Base-by-base conservation (phyloP, 2,113 vertebrate genomes). In the Bujurquina vittata region DNA sequence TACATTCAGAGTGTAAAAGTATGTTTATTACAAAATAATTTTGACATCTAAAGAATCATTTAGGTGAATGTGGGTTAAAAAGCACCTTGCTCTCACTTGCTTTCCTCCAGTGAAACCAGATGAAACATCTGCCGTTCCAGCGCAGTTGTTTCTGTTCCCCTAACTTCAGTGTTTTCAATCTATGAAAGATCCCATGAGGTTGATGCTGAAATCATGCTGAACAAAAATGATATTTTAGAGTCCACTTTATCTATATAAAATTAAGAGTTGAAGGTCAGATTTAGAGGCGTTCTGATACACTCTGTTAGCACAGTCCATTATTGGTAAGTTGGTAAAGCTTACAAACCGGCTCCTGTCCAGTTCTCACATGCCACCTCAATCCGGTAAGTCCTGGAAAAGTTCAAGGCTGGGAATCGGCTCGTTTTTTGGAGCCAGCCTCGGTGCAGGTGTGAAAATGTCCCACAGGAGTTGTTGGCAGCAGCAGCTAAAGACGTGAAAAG, bases 381-480 rank as follows among this genome's bases (percentile, higher is more conserved):
- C 43, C 29, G 23, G 65, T 72, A 72, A 72, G 1, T 72, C 65
- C 46, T 72, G 7, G 46, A 72, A 72, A 72, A 72, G 67, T 52
- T 33, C 67, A 72, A 14, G 67, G 17, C 20, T 31, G 46, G 46
- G 46, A 31, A 72, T 33, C 20, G 26, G 33, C 26, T 72, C 67
- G 0, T 0, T 31, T 72, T 72, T 72, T 72, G 46, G 18, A 72
- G 18, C 1, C 67, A 72, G 67, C 46, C 46, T 72, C 43, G 4
- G 17, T n/a, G 46, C 65, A 72, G 46, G 46, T 72, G 67, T 72
- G 46, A 54, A 72, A 72, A 54, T 31, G 67, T 72, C 40, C 31
- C 26, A 31, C 6, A 31, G 46, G 46, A 72, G 26, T 72, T 18
- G 26, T 18, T 2, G 18, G 18, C 69, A 22, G 43, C 15, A 49